Conservation (phyloP, 2,888 invertebrate genomes). For the Adelphocoris suturalis region DNA sequence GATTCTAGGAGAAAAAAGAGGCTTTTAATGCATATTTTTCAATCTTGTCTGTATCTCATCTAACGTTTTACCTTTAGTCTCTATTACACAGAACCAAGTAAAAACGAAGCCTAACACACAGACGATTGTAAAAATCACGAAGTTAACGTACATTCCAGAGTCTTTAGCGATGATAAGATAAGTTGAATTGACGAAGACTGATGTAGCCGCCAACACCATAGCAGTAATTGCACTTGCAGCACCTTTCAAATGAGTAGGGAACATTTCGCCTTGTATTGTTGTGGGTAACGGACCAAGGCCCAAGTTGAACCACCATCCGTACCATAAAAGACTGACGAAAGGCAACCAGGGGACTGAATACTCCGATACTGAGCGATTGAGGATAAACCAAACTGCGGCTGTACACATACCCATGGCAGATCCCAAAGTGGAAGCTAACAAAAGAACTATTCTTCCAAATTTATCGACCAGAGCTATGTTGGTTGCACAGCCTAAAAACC, state of each 20-base stretch:
- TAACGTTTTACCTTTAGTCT: constrained; percentile 86
- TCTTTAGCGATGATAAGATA: constrained; percentile 82
- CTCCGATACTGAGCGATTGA: not conserved
- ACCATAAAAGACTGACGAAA: constrained; percentile 64
- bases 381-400: constrained; percentile 67
- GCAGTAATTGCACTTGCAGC: constrained; percentile 82
- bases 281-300: constrained; percentile 83
- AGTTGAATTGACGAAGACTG: constrained; percentile 82
- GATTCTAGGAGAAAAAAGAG: not conserved
- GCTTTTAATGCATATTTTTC: not conserved
- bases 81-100: constrained; percentile 83
- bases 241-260: constrained; percentile 83
- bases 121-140: constrained; percentile 82
- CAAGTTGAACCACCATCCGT: constrained; percentile 79
- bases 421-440: constrained; percentile 72
- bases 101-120: constrained; percentile 80
- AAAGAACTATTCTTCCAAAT: constrained; percentile 74
- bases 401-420: constrained; percentile 60
- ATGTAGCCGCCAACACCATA: constrained; percentile 81
- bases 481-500: constrained; percentile 69
- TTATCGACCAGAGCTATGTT: constrained; percentile 58
- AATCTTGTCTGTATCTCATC: constrained; percentile 82
- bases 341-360: constrained; percentile 61
- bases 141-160: constrained; percentile 84
- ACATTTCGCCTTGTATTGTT: constrained; percentile 83